Evolutionary conservation across 2,797 vertebrate species (phyloP), one percentile per base, ranked within the genome.

Genomic region (Nothura maculosa): DNA sequence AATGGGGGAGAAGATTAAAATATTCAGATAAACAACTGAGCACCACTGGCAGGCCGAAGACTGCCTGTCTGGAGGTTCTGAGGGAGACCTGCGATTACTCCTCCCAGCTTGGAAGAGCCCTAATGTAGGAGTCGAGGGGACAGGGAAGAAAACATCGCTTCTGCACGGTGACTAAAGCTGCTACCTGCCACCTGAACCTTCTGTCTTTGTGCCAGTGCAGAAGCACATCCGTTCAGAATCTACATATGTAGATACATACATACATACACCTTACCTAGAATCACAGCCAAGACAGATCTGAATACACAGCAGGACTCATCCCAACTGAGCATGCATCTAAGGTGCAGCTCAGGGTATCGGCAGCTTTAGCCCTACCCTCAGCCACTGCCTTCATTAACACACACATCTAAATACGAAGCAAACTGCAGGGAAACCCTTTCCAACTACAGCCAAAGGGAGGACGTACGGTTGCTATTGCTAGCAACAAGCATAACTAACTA

Each of bases 281-380:
- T 20, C 60, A 15, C 34, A 22, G 61, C 1, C 1, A 81, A 91
- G 52, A n/a, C 30, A 12, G 28, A n/a, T 20, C 54, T 7, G 10
- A 55, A n/a, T 12, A 19, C 54, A 20, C 18, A 55, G 13, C 30
- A 55, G 30, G 18, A 55, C 54, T 18, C 12, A 38, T 5, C 43
- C 58, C 19, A 9, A 3, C 34, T 21, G 10, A 19, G 42, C 40
- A 27, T 48, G 38, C 0, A 0, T 1, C 3, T 2, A 48, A 30
- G 17, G 17, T 10, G 8, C 34, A 34, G 42, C 9, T 28, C 3
- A 0, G 1, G 0, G 10, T 2, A 34, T 6, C 30, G 67, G 24
- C 36, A 36, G 32, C 36, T 58, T 9, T 1, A 0, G 66, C 58
- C 48, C 38, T 22, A 14, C 21, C 38, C 69, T n/a, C 81, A 43